These are phyloP conservation scores for Anabacerthia variegaticeps DNA, from an alignment of 2,797 vertebrate species.

Conservation along the genomic window DNA sequence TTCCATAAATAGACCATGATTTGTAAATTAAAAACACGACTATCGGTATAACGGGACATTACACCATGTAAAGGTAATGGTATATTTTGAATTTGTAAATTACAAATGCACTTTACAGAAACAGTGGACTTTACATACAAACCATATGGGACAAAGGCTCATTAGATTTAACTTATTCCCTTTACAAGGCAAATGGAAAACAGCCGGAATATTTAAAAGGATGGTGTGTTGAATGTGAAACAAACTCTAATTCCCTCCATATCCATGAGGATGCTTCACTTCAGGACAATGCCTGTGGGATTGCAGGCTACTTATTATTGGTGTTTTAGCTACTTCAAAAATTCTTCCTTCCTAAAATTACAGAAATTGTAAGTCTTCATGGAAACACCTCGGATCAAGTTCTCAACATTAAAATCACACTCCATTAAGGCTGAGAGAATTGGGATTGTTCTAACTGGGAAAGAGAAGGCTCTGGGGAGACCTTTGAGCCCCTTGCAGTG, in stretches of 20 bases:
- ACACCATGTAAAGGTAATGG: not conserved
- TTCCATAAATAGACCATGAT: not conserved
- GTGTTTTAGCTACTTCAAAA: not conserved
- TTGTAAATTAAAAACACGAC: not conserved
- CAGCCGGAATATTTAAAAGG: not conserved
- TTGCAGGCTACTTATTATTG: not conserved
- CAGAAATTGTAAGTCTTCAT: not conserved
- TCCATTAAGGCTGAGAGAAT: not conserved
- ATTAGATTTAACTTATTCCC: not conserved
- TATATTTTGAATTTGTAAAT: not conserved
- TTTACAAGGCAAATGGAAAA: not conserved
- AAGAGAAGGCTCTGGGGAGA: not conserved
- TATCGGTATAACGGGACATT: not conserved
- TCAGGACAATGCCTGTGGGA: not conserved
- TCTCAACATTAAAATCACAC: not conserved
- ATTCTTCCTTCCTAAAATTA: not conserved
- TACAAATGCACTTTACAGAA: not conserved
- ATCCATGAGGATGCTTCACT: not conserved
- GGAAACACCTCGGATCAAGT: accelerated
- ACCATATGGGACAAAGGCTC: not conserved
- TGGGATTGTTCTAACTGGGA: not conserved
- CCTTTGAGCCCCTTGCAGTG: accelerated
- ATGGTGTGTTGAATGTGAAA: not conserved
- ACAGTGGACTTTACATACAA: not conserved
- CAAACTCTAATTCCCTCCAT: not conserved